These are phyloP conservation scores for Sebastolobus alascanus DNA, from an alignment of 2,797 vertebrate species.

Conservation along the genomic window DNA sequence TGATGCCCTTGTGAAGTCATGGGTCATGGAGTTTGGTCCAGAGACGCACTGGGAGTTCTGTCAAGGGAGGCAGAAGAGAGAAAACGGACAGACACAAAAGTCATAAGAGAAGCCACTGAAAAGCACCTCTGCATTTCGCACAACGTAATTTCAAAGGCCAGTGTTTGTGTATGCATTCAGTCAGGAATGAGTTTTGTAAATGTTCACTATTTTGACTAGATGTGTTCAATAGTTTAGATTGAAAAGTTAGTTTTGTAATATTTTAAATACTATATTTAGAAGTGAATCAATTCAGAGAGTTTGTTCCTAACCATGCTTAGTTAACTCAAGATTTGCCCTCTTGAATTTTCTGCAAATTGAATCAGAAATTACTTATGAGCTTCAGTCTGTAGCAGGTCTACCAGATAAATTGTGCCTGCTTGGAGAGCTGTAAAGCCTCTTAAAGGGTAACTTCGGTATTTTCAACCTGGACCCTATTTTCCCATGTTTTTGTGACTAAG, in stretches of 20 bases:
- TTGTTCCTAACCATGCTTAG: background rate
- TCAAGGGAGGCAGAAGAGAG: background rate
- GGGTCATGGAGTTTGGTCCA: constrained; percentile 87
- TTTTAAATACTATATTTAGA: background rate
- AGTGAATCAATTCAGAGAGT: background rate
- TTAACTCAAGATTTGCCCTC: background rate
- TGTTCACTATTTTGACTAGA: background rate
- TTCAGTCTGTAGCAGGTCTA: background rate
- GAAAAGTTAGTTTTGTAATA: background rate
- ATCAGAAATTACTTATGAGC: background rate
- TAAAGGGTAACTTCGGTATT: too few species aligned
- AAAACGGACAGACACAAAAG: background rate
- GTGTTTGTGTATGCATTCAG: background rate
- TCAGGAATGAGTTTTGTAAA: background rate
- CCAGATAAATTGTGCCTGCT: background rate
- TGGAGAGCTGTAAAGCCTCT: too few species aligned
- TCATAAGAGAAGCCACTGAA: background rate
- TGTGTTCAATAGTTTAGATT: background rate
- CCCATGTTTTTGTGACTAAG: too few species aligned
- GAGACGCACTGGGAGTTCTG: constrained; percentile 90
- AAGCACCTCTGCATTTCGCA: background rate
- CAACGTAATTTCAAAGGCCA: background rate
- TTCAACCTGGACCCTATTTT: too few species aligned
- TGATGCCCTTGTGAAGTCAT: constrained; percentile 82
- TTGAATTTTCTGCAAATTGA: background rate